Evolutionary conservation across 37 sponge, comb jelly and placozoan species (phyloP), one percentile per base, ranked within the genome.

Genomic region (Oopsacas minuta): DNA sequence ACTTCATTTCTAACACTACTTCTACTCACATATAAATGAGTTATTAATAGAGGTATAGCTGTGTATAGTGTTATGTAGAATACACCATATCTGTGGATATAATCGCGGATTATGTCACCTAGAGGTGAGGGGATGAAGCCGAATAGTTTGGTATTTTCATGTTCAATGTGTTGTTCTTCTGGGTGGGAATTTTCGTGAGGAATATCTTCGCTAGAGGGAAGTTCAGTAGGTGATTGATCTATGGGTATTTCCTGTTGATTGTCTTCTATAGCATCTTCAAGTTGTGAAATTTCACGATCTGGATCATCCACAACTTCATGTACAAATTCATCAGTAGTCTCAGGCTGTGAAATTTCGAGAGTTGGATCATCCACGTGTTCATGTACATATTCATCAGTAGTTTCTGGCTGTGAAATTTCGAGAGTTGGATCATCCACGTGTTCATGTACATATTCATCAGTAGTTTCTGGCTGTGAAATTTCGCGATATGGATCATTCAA

Each of bases 271-370:
- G 49, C 8, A 61, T 32, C 75, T 61, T 61, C 30, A 10, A 12
- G 75, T 3, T 61, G 75, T 61, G 75, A 61, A 61, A 61, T 61
- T 61, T 61, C 75, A 34, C 75, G 75, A 61, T 61, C 75, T 61
- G 20, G 3, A 3, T 5, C 28, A 5, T 61, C 75, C 28, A 20
- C 5, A 61, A n/a, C 3, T 61, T 42, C 49, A 42, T 15, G 12
- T 17, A 42, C 49, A 17, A 15, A 42, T 42, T 42, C 49, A 42
- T 42, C 49, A 42, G 15, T 17, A 17, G 49, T 42, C 15, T 42
- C 49, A 42, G n/a, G 75, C 17, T 61, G 75, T 61, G 75, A 61
- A 61, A 61, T 61, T 61, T 61, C 75, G 75, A 25, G 75, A 61
- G 22, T 34, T 61, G 20, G 3, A 3, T 5, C 28, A 5, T 61